A percentile compares a stretch with the other conserved stretches of the same genome.
Evolutionary conservation across 92 coral and sea anemone genomes (phyloP).

Genomic region (Siderastrea radians): DNA sequence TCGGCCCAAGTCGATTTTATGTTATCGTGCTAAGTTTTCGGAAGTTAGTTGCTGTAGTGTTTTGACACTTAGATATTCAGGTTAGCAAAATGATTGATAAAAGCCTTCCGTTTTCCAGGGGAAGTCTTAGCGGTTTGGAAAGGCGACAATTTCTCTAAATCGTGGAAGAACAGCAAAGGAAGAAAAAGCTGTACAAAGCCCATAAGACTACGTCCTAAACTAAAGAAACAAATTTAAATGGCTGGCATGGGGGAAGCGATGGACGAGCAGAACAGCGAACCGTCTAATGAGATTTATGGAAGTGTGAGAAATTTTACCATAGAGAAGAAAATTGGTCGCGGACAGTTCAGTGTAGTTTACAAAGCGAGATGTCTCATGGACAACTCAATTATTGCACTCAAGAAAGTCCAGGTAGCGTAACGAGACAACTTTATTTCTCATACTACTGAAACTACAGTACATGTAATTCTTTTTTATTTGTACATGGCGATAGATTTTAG

Average conservation of each 20-base stretch:
- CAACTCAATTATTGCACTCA: constrained; percentile 86
- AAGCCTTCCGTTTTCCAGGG: neutral
- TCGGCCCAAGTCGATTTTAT: neutral
- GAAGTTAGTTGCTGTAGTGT: neutral
- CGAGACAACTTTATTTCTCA: neutral
- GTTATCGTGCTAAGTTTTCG: neutral
- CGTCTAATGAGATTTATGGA: neutral
- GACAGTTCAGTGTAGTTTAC: constrained; percentile 98
- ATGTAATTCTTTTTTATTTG: too few species aligned
- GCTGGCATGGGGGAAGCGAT: constrained; percentile 24
- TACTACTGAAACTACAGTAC: neutral
- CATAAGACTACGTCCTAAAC: neutral
- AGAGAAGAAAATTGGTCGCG: constrained; percentile 97
- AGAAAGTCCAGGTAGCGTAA: constrained; percentile 91
- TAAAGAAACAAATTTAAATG: neutral
- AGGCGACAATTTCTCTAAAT: neutral
- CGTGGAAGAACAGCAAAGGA: neutral
- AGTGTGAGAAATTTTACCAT: constrained; percentile 67
- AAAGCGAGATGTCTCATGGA: constrained; percentile 81
- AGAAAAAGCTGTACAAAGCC: neutral
- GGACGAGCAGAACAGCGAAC: constrained; percentile 25
- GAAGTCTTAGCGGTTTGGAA: constrained; percentile 2
- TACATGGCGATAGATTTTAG: neutral
- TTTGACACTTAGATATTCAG: neutral
- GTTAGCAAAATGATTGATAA: neutral